Evolutionary conservation across 2,797 vertebrate species (phyloP).

Genomic region (Spondyliosoma cantharus): DNA sequence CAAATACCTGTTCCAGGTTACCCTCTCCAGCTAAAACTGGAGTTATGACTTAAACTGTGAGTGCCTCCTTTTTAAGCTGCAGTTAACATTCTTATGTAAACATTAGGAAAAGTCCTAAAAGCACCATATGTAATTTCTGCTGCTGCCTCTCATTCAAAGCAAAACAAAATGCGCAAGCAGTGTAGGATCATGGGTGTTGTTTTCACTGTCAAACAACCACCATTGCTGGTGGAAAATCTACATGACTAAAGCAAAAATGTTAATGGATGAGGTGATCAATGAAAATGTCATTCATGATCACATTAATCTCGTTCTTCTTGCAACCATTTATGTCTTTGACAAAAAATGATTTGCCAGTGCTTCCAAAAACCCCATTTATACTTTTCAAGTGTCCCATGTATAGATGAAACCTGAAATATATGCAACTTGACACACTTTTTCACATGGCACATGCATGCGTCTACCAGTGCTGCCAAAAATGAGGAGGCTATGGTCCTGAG

Average conservation of each 20-base stretch:
- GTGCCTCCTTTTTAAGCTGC: constrained; percentile 2
- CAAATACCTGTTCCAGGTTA: constrained; percentile 59
- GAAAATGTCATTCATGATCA: too few species aligned
- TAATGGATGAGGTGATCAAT: too few species aligned
- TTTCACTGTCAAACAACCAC: too few species aligned
- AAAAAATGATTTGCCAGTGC: neutral
- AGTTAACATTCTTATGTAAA: neutral
- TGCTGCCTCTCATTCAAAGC: too few species aligned
- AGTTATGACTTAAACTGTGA: constrained; percentile 17
- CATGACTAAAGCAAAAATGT: too few species aligned
- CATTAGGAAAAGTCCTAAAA: neutral
- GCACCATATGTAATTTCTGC: too few species aligned
- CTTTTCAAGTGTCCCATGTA: neutral
- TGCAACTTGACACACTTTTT: neutral
- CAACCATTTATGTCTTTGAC: too few species aligned
- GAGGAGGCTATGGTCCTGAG: too few species aligned
- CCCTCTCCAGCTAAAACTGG: constrained; percentile 38
- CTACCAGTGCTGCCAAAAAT: neutral
- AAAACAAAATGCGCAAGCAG: too few species aligned
- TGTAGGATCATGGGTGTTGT: neutral
- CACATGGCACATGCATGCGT: neutral
- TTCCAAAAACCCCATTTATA: neutral
- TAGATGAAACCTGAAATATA: neutral
- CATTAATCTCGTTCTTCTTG: too few species aligned
- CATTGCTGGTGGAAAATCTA: too few species aligned